Conservation (phyloP, 23 tunicate species). For the Ciona savignyi region DNA sequence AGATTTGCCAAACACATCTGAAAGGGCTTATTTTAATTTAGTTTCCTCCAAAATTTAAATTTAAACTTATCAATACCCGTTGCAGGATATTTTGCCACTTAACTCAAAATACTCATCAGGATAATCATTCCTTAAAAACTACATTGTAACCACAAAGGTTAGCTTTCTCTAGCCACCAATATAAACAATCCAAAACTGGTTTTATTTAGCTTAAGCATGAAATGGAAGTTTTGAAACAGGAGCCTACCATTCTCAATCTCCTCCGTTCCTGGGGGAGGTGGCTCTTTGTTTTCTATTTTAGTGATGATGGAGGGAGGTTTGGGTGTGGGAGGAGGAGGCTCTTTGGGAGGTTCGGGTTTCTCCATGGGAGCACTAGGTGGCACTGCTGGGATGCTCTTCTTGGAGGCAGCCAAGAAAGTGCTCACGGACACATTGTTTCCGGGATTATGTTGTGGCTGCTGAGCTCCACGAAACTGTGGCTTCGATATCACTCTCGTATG, state of each 20-base stretch:
- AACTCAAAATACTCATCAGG: too few species aligned
- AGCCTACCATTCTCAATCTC: slow-evolving; percentile 15
- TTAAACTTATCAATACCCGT: too few species aligned
- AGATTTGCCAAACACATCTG: too few species aligned
- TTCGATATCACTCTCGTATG: background rate
- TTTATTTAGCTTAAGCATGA: background rate
- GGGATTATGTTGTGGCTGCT: background rate
- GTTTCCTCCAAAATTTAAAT: too few species aligned
- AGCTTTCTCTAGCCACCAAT: background rate
- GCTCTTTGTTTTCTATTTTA: slow-evolving; percentile 25
- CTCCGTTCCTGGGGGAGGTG: slow-evolving; percentile 42
- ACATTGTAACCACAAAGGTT: background rate
- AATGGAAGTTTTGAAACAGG: too few species aligned
- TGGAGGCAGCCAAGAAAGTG: slow-evolving; percentile 11
- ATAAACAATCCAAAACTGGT: background rate
- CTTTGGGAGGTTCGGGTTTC: background rate
- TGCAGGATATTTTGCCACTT: too few species aligned
- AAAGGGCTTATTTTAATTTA: too few species aligned
- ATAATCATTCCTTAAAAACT: too few species aligned
- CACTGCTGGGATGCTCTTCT: background rate
- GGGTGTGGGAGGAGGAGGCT: background rate
- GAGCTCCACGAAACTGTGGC: background rate
- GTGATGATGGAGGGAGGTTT: background rate
- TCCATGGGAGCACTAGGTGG: background rate
- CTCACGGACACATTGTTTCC: background rate